These are phyloP conservation scores for Drosophila niveifrons DNA, from an alignment of 2,888 invertebrate genomes.

Conservation along the genomic window DNA sequence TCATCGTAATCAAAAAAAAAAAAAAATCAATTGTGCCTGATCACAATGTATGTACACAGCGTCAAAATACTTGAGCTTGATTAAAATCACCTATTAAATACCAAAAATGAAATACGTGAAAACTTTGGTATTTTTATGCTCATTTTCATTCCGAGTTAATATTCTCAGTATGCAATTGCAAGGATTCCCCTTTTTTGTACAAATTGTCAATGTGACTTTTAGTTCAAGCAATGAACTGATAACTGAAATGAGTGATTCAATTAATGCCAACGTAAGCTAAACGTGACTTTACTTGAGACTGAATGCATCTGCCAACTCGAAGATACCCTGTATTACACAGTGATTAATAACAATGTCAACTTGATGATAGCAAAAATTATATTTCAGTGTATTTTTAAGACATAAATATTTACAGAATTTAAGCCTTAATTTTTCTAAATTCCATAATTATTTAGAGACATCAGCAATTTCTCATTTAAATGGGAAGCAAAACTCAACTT, in stretches of 20 bases:
- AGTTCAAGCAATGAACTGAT: neutral
- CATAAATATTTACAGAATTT: too few relatives aligned
- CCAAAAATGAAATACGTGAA: neutral
- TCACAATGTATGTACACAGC: too few relatives aligned
- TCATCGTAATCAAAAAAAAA: too few relatives aligned
- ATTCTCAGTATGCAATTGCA: neutral
- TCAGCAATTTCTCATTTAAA: too few relatives aligned
- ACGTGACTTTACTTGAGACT: neutral
- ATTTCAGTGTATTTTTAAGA: too few relatives aligned
- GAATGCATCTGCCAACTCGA: neutral
- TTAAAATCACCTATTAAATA: neutral
- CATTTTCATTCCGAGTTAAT: neutral
- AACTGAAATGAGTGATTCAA: neutral
- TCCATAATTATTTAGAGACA: too few relatives aligned
- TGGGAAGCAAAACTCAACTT: too few relatives aligned
- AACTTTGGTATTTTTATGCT: neutral
- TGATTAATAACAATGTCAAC: too few relatives aligned
- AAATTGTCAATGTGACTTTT: neutral
- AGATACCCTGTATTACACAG: neutral
- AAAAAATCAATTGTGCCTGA: too few relatives aligned
- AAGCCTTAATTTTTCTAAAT: too few relatives aligned
- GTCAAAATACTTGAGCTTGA: too few relatives aligned
- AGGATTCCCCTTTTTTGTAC: neutral
- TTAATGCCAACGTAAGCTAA: neutral
- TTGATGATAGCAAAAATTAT: too few relatives aligned